phyloP scores from a whole-genome alignment of 2,113 vertebrate species.

The Hypocryptadius cinnamomeus region DNA sequence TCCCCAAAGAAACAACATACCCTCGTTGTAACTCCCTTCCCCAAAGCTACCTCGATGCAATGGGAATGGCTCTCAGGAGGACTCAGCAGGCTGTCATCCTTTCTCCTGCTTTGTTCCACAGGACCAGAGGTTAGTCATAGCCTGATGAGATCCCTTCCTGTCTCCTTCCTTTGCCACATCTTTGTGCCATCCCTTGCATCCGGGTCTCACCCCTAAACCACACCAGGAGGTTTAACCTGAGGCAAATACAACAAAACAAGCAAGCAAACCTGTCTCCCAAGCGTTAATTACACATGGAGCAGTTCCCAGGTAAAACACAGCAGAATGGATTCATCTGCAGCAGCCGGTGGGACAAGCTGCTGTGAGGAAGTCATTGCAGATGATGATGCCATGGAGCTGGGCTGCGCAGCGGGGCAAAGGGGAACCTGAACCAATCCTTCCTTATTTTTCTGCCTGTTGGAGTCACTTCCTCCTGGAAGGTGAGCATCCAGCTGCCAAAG shows the following conservation, averaged over 20 bases:
- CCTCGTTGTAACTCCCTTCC: neutral
- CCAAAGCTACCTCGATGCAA: neutral
- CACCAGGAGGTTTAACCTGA: slow-evolving; percentile 28
- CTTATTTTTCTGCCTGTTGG: neutral
- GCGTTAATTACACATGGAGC: neutral
- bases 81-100: slow-evolving; percentile 28
- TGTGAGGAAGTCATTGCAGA: neutral
- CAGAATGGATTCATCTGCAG: neutral
- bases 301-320: neutral
- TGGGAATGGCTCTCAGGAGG: neutral
- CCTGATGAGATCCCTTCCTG: neutral
- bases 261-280: slow-evolving; percentile 16
- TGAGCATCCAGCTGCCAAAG: neutral
- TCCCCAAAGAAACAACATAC: neutral
- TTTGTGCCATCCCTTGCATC: slow-evolving; percentile 11
- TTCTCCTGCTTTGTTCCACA: neutral
- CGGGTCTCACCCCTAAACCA: slow-evolving; percentile 25
- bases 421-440: neutral
- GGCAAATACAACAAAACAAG: slow-evolving; percentile 8
- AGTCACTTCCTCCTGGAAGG: neutral
- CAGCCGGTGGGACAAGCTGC: neutral
- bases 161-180: slow-evolving; percentile 34
- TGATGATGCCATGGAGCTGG: neutral
- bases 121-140: neutral
- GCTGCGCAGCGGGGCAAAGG: neutral